Evolutionary conservation across 2,888 invertebrate genomes (phyloP), one percentile per base, ranked within the genome.

Genomic region (Eristalis arbustorum): DNA sequence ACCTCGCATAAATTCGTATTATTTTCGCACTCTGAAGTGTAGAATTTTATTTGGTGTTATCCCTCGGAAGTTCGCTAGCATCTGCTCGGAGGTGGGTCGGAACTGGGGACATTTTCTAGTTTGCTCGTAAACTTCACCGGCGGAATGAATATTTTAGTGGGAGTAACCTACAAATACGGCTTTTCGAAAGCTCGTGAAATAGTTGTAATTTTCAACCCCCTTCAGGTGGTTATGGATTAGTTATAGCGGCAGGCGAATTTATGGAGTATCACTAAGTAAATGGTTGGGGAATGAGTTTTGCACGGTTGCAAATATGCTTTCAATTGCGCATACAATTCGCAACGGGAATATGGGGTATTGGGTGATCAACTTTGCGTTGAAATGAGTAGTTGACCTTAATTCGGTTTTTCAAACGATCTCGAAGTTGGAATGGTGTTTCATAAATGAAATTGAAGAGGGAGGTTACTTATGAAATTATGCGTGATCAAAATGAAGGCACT

Each of bases 11-110:
- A 85, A 85, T 78, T 85, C 71, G 69, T 74, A 85, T 85, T 85
- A 85, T 85, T 77, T 78, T 85, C 82, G 76, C 76, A 80, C 84
- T 84, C 80, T 73, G 76, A 76, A 84, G 82, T 79, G 78, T 49
- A 66, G 72, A 80, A 77, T 81, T 81, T 80, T 85, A 77, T 81
- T 73, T 76, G 81, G 69, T 64, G 67, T 77, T 77, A 81, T 81
- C 73, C 73, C 69, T 69, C 59, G 49, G 68, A 85, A 69, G 73
- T 74, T 77, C 62, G 49, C 42, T 57, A 80, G 49, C 57, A 67
- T 62, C 49, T 62, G 72, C 42, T 72, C 25, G n/a, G 66, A 66
- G 34, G 66, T 59, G 22, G 57, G 37, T n/a, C 6, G 59, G n/a
- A 13, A 34, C n/a, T 61, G 37, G 25, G 56, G 77, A 77, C 77